phyloP scores from a whole-genome alignment of 1,140 invertebrate genomes.

The Mamestra configurata region DNA sequence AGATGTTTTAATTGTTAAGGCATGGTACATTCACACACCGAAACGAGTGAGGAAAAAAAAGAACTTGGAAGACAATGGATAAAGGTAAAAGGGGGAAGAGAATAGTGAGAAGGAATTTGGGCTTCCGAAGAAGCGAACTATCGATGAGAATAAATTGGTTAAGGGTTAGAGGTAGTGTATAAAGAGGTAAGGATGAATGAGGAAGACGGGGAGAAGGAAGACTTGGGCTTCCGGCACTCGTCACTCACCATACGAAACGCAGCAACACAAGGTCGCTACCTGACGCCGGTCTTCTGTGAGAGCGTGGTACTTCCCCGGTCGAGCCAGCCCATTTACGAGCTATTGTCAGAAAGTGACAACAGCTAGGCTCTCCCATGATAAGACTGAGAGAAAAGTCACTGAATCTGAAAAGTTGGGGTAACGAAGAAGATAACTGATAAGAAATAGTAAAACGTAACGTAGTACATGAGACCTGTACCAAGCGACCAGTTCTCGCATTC shows the following conservation, averaged over 20 bases:
- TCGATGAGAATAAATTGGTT: too few relatives aligned
- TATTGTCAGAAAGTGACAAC: neutral
- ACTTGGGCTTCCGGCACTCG: neutral
- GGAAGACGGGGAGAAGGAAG: neutral
- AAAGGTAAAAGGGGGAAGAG: too few relatives aligned
- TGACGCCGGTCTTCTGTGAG: neutral
- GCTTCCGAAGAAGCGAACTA: too few relatives aligned
- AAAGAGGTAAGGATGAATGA: neutral
- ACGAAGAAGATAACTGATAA: too few relatives aligned
- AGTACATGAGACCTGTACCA: neutral
- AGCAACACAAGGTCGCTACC: neutral
- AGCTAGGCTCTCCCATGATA: constrained; percentile 3
- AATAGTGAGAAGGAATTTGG: too few relatives aligned
- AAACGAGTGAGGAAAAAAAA: too few relatives aligned
- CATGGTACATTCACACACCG: too few relatives aligned
- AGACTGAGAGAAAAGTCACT: too few relatives aligned
- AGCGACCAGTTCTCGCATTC: neutral
- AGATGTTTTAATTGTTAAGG: too few relatives aligned
- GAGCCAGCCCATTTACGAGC: constrained; percentile 10
- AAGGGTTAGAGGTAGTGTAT: too few relatives aligned
- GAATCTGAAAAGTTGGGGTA: neutral
- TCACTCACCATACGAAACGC: neutral
- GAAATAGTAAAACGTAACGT: too few relatives aligned
- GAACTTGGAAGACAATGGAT: too few relatives aligned
- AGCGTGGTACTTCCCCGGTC: constrained; percentile 24